Evolutionary conservation across 1,140 invertebrate species (phyloP), one percentile per base, ranked within the genome.

Genomic region (Pissodes strobi): DNA sequence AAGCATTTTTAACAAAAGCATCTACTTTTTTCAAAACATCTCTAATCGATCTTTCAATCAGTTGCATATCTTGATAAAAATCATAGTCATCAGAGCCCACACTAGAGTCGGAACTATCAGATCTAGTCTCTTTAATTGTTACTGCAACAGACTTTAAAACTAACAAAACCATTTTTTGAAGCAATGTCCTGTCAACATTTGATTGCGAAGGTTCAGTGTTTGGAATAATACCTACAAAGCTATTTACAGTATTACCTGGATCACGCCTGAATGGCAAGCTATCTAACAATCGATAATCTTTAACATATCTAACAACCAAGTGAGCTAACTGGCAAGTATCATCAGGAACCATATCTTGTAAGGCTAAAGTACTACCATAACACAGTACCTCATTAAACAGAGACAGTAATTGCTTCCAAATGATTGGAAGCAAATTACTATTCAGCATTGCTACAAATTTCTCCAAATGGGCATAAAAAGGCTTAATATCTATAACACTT

Each of bases 91-190:
- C 90, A 0, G 90, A 91, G 63, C 90, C 89, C 22, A 91, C 84
- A 0, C 89, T 90, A 10, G 88, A 90, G 69, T 91, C 90, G 1
- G 90, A 92, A 27, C 89, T 90, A 77, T 93, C 91, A 71, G 89
- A 91, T 55, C 90, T 82, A 66, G 93, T 92, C 75, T 94, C 92
- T 75, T 94, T 93, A 0, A 94, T 91, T 0, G 91, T 94, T 1
- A 94, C 90, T 2, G 93, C 93, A 37, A 94, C 89, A 49, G 90
- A 91, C 81, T 94, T 94, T 9, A 95, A 79, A 55, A 95, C 90
- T 45, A 94, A 78, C 1, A 94, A 78, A 5, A 92, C 89, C 79
- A 93, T 88, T 79, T 93, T 92, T 72, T 94, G 91, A 15, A 95
- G 77, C 66, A 94, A 82, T 1, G 90, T 87, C 74, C 85, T 87